phyloP scores from a whole-genome alignment of 2,888 invertebrate genomes.

The Rhimphoctona megacephalus region DNA sequence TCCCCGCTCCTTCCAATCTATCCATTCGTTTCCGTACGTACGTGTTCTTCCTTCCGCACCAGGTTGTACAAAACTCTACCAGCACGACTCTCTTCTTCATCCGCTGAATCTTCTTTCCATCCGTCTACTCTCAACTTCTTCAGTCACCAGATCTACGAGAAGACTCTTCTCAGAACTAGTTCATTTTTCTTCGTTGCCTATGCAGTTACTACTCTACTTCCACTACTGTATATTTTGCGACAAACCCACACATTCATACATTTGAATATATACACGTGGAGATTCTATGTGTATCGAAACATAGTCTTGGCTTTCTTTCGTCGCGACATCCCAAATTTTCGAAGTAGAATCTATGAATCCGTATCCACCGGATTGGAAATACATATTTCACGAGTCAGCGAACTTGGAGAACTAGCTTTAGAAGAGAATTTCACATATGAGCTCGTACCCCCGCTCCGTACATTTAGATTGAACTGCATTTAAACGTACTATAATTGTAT shows the following conservation, averaged over 20 bases:
- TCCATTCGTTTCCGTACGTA: constrained; percentile 65
- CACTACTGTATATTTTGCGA: constrained; percentile 27
- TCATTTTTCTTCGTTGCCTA: constrained; percentile 31
- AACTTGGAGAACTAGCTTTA: constrained; percentile 40
- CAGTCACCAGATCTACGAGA: constrained; percentile 42
- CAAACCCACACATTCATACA: constrained; percentile 10
- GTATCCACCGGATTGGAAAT: constrained; percentile 70
- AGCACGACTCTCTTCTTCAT: constrained; percentile 43
- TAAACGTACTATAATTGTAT: constrained; percentile 1
- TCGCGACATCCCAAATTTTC: constrained; percentile 40
- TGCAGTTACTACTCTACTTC: constrained; percentile 19
- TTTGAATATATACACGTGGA: neutral
- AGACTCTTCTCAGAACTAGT: constrained; percentile 44
- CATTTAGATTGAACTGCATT: neutral
- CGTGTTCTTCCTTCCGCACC: constrained; percentile 62
- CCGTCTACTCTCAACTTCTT: constrained; percentile 40
- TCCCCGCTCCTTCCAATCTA: constrained; percentile 55
- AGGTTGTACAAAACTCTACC: constrained; percentile 51
- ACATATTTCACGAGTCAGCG: constrained; percentile 69
- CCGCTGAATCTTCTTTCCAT: constrained; percentile 60
- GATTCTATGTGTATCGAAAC: neutral
- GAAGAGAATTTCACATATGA: constrained; percentile 41
- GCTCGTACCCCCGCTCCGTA: neutral
- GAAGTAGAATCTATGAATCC: constrained; percentile 59
- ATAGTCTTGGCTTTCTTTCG: constrained; percentile 54